Percentiles rank a stretch among this genome's conserved stretches.
phyloP scores from a whole-genome alignment of 1,140 invertebrate species.

The Drosophila kikkawai region DNA sequence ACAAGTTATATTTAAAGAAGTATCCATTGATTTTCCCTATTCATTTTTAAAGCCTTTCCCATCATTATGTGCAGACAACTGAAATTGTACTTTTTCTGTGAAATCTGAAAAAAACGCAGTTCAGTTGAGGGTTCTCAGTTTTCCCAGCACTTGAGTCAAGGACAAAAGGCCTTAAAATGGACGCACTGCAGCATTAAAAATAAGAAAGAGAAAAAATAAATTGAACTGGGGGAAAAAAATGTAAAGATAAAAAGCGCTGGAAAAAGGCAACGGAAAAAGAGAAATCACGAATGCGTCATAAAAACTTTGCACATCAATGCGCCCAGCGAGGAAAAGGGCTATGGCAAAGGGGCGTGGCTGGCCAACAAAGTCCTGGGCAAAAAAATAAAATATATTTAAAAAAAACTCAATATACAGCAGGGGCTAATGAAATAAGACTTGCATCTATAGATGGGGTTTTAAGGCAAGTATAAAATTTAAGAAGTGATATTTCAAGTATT shows the following conservation, averaged over 20 bases:
- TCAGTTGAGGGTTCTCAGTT: slow-evolving; percentile 33
- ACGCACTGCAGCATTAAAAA: slow-evolving; percentile 72
- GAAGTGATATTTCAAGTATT: too few relatives aligned
- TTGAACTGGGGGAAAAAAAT: slow-evolving; percentile 21
- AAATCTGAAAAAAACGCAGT: slow-evolving; percentile 29
- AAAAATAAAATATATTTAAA: slow-evolving; percentile 10
- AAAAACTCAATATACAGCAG: slow-evolving; percentile 6
- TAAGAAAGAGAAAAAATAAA: slow-evolving; percentile 24
- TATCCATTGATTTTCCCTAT: not conserved
- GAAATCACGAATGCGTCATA: slow-evolving; percentile 80
- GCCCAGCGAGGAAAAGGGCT: slow-evolving; percentile 24
- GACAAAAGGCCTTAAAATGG: slow-evolving; percentile 73
- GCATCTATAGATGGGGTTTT: not conserved
- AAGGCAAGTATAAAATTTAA: too few relatives aligned
- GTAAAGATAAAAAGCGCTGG: slow-evolving; percentile 26
- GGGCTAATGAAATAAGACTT: not conserved
- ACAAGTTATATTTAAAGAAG: not conserved
- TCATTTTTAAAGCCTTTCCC: slow-evolving; percentile 4
- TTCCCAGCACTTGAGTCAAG: slow-evolving; percentile 65
- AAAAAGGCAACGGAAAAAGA: slow-evolving; percentile 46
- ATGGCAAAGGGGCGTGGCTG: slow-evolving; percentile 5
- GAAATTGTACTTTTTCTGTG: slow-evolving; percentile 11
- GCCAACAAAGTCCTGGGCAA: slow-evolving; percentile 61
- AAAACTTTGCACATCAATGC: slow-evolving; percentile 78
- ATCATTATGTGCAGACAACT: slow-evolving; percentile 1